Base-by-base conservation (phyloP, 2,888 invertebrate species). In the Meliscaeva auricollis region DNA sequence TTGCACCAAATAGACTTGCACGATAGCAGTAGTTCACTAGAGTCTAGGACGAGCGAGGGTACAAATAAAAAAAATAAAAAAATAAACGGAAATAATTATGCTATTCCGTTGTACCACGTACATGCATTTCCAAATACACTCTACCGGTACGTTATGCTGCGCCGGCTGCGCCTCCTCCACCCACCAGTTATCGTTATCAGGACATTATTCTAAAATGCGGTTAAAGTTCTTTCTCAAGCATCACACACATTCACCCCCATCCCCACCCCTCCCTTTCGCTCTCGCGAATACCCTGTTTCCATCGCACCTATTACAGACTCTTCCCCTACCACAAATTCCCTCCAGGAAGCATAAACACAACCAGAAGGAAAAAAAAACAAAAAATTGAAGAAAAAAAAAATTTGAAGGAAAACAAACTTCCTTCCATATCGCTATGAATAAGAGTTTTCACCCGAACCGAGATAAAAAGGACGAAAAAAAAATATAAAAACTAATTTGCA, bases 41-140 rank as follows among this genome's bases (percentile, higher is more conserved):
- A 35, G 9, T 35, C 38, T 17, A 44, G 26, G 46, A 32, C 17
- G 35, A 62, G 38, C 13, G 38, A 11, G 35, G n/a, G 20, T 35
- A 35, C 4, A 54, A 32, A 3, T 15, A 66, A 32, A 64, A 56
- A 44, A 17, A 32, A 20, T n/a, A 32, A 22, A 75, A 81, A 68
- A 69, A 5, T 30, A 41, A 79, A 79, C 79, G 85, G 85, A 85
- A 81, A 81, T 85, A 81, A 85, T 85, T 81, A 81, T 81, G 81
- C 81, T 73, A 77, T 81, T 85, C 76, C 77, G 84, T 52, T 85
- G 85, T 60, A 85, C 56, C 68, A 62, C 76, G 60, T 72, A 62
- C 54, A 56, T 60, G 74, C 69, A 79, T 48, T 70, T 30, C 38
- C 58, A 75, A 75, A 70, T 35, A 74, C 38, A 30, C 66, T 17